Conservation (phyloP, 2,113 vertebrate genomes). For the Bungarus multicinctus region DNA sequence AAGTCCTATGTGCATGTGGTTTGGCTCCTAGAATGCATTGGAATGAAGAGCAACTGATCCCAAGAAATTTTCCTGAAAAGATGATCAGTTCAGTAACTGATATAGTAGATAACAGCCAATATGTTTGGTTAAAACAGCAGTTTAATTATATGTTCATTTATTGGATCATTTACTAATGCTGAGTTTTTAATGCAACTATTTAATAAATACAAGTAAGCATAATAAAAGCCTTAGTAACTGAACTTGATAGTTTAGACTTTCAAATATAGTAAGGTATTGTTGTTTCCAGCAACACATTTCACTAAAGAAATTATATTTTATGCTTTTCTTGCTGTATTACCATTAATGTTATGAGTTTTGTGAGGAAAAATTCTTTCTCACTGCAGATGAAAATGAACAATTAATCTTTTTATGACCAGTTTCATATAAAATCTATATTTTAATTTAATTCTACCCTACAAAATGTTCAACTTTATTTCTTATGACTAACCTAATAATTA, state of each 20-base stretch:
- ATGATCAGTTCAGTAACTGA: background rate
- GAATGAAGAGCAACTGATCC: no score
- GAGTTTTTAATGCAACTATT: background rate
- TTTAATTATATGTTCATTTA: background rate
- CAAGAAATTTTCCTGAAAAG: background rate
- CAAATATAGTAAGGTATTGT: constrained; percentile 6
- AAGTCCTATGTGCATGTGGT: background rate
- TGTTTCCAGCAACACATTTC: background rate
- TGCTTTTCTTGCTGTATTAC: background rate
- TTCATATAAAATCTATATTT: background rate
- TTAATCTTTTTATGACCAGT: background rate
- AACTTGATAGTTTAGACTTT: background rate
- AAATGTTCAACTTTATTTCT: background rate
- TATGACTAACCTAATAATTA: background rate
- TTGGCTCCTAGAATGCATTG: background rate
- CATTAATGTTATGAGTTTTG: background rate
- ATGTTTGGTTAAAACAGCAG: background rate
- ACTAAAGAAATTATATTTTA: background rate
- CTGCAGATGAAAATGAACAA: background rate
- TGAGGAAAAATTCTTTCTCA: background rate
- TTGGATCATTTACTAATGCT: background rate
- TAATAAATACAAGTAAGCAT: constrained; percentile 12
- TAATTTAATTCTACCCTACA: background rate
- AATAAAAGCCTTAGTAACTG: background rate
- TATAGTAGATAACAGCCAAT: background rate